phyloP scores from a whole-genome alignment of 1,140 invertebrate species.

The Augochlora pura region DNA sequence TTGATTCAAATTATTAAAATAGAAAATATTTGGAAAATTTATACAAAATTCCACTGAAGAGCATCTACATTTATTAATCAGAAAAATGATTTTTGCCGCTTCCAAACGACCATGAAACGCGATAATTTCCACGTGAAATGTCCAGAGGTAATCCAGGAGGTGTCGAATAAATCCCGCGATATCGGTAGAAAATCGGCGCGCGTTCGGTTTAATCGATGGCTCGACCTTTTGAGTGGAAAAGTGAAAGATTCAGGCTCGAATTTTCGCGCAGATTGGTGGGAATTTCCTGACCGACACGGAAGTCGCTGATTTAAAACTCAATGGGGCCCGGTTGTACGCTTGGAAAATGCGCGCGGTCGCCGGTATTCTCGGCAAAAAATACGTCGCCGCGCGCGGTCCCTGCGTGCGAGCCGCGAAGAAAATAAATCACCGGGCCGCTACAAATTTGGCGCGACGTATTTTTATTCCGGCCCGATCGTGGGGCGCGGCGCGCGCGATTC shows the following conservation, averaged over 20 bases:
- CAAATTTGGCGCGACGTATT: conserved; percentile 45
- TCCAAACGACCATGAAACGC: too few relatives aligned
- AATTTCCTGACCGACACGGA: neutral
- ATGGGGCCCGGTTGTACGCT: neutral
- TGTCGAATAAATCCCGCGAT: too few relatives aligned
- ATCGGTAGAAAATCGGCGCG: too few relatives aligned
- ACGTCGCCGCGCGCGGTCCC: neutral
- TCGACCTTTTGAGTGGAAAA: neutral
- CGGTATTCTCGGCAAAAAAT: conserved; percentile 8
- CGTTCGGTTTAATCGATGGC: neutral
- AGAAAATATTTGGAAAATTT: too few relatives aligned
- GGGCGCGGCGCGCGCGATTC: conserved; percentile 16
- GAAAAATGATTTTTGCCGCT: too few relatives aligned
- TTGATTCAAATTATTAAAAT: too few relatives aligned
- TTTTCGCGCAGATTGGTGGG: neutral
- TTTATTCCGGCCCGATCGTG: conserved; percentile 27
- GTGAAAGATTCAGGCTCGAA: neutral
- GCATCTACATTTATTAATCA: too few relatives aligned
- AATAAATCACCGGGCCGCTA: conserved; percentile 39
- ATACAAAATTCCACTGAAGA: too few relatives aligned
- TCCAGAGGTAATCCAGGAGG: too few relatives aligned
- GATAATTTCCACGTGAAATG: too few relatives aligned
- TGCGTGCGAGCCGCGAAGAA: neutral
- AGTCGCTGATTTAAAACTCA: neutral
- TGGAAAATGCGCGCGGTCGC: neutral